phyloP scores from a whole-genome alignment of 2,113 vertebrate species.

The Uria lomvia region DNA sequence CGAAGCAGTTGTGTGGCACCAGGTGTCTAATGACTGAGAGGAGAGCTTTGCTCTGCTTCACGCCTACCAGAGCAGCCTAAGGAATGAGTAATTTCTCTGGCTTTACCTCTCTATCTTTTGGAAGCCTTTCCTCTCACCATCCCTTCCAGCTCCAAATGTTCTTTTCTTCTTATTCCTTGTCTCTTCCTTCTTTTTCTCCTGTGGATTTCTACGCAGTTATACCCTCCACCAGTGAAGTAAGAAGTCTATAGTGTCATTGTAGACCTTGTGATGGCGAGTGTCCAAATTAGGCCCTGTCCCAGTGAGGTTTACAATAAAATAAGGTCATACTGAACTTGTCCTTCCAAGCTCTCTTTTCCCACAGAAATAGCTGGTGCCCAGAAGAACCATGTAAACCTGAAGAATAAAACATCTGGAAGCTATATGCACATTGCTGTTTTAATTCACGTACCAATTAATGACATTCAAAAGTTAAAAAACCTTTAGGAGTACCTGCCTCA shows the following conservation, averaged over 20 bases:
- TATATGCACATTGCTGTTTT: not conserved
- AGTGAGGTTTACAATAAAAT: conserved; percentile 17
- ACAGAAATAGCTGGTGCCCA: not conserved
- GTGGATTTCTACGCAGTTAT: not conserved
- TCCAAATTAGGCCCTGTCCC: not conserved
- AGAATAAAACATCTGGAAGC: conserved; percentile 36
- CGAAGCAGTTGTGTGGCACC: accelerated
- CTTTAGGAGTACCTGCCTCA: not conserved
- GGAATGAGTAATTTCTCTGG: not conserved
- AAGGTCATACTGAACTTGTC: not conserved
- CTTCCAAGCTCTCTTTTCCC: conserved; percentile 20
- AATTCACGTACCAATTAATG: not conserved
- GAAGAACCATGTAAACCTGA: not conserved
- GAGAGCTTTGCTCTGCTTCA: not conserved
- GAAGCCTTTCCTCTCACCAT: not conserved
- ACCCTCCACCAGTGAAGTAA: not conserved
- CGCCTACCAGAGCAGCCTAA: not conserved
- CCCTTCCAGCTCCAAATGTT: not conserved
- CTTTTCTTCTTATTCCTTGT: not conserved
- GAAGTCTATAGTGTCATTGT: not conserved
- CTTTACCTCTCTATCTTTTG: not conserved
- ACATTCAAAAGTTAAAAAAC: not conserved
- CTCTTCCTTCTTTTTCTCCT: not conserved
- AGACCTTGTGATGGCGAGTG: not conserved
- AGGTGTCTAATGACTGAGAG: not conserved